phyloP scores from a whole-genome alignment of 2,888 invertebrate species.

The Trichopoda pennipes region DNA sequence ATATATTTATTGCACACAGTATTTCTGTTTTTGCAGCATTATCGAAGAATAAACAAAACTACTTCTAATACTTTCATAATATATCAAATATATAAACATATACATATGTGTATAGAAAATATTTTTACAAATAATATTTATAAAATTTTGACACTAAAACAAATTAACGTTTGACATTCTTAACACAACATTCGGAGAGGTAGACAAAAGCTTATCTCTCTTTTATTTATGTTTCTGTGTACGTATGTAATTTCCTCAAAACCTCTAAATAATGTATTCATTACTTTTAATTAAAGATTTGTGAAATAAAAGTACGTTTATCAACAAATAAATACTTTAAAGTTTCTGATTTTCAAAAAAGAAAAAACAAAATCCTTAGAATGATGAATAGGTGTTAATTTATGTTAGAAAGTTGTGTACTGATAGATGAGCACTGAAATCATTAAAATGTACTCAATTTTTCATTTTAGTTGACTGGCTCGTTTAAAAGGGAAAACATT shows the following conservation, averaged over 20 bases:
- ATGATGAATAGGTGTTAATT: constrained; percentile 61
- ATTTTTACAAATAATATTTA: neutral
- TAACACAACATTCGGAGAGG: constrained; percentile 16
- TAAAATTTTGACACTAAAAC: constrained; percentile 52
- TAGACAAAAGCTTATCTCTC: constrained; percentile 25
- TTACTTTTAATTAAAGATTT: neutral
- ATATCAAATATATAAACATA: constrained; percentile 40
- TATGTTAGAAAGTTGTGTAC: constrained; percentile 49
- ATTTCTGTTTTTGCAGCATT: constrained; percentile 41
- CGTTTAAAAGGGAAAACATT: constrained; percentile 43
- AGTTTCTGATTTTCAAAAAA: constrained; percentile 10
- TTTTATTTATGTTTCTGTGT: neutral
- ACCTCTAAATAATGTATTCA: constrained; percentile 9
- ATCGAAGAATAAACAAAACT: constrained; percentile 43
- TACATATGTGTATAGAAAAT: neutral
- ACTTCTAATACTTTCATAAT: constrained; percentile 53
- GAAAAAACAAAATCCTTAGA: constrained; percentile 34
- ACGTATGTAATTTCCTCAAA: neutral
- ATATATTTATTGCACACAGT: constrained; percentile 2
- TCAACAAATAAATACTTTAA: constrained; percentile 22
- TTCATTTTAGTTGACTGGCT: constrained; percentile 21
- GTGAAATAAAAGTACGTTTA: neutral
- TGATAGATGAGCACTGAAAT: constrained; percentile 50
- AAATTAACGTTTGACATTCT: constrained; percentile 40
- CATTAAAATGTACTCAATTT: constrained; percentile 48